These are phyloP conservation scores for Poeciliopsis occidentalis DNA, from an alignment of 2,113 vertebrate genomes.

Conservation along the genomic window DNA sequence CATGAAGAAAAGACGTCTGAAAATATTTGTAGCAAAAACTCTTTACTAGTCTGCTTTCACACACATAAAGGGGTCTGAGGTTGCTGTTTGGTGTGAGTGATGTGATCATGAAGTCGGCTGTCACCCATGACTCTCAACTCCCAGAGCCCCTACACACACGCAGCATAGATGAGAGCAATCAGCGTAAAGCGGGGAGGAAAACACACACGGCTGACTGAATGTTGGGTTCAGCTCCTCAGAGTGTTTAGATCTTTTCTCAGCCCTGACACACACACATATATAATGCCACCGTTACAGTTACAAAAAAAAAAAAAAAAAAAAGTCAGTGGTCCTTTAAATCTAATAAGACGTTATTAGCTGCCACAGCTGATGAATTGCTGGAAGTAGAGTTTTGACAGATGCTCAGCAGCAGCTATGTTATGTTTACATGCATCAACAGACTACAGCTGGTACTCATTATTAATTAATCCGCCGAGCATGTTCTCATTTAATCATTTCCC, in stretches of 20 bases:
- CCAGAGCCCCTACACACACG: neutral
- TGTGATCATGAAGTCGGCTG: slow-evolving; percentile 1
- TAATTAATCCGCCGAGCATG: slow-evolving; percentile 10
- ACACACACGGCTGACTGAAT: neutral
- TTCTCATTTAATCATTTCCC: neutral
- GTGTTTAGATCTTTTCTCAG: neutral
- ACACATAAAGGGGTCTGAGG: neutral
- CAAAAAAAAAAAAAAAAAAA: neutral
- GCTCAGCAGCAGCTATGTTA: slow-evolving; percentile 7
- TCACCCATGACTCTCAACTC: neutral
- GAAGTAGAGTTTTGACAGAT: slow-evolving; percentile 12
- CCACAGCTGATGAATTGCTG: neutral
- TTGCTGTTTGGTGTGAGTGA: neutral
- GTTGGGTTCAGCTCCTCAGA: neutral
- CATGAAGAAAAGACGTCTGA: slow-evolving; percentile 26
- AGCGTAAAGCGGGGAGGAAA: slow-evolving; percentile 11
- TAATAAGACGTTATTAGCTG: neutral
- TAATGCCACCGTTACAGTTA: neutral
- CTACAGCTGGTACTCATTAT: slow-evolving; percentile 17
- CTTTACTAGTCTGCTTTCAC: neutral
- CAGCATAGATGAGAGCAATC: slow-evolving; percentile 1
- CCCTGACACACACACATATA: neutral
- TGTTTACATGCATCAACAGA: slow-evolving; percentile 3
- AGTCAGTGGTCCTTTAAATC: neutral
- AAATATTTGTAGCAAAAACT: slow-evolving; percentile 33